A percentile compares a stretch with the other conserved stretches of the same genome.
Conservation (phyloP, 2,113 vertebrate genomes). For the Urocynchramus pylzowi region DNA sequence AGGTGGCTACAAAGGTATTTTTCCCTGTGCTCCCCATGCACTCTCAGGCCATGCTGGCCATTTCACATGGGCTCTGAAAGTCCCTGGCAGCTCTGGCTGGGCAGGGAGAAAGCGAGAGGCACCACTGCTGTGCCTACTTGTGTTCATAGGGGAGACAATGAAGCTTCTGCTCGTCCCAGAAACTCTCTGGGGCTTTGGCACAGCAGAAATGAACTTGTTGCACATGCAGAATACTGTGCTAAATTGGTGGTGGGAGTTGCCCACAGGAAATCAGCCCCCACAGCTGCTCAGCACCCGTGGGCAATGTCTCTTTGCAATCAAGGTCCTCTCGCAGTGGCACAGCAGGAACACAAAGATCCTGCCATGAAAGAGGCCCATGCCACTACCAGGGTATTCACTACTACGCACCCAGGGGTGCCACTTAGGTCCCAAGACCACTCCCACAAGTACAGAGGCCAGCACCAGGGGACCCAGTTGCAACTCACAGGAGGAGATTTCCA, state of each 20-base stretch:
- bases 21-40: background rate
- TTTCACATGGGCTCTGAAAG: background rate
- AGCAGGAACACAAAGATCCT: background rate
- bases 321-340: background rate
- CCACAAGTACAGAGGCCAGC: too few species aligned
- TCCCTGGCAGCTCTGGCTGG: background rate
- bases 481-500: too few species aligned
- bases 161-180: background rate
- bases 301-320: background rate
- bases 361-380: background rate
- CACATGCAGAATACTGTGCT: too few species aligned
- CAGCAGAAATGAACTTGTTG: background rate
- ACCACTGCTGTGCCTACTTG: rapidly evolving
- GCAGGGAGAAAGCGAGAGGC: background rate
- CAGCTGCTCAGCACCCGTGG: background rate
- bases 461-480: too few species aligned
- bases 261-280: background rate
- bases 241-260: background rate
- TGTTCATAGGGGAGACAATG: background rate
- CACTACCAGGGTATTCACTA: background rate
- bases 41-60: background rate
- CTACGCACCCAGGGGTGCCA: background rate
- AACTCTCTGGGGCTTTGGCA: background rate
- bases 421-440: too few species aligned
- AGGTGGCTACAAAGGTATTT: too few species aligned